Evolutionary conservation across 2,888 invertebrate genomes (phyloP).

Genomic region (Eilema griseolum): DNA sequence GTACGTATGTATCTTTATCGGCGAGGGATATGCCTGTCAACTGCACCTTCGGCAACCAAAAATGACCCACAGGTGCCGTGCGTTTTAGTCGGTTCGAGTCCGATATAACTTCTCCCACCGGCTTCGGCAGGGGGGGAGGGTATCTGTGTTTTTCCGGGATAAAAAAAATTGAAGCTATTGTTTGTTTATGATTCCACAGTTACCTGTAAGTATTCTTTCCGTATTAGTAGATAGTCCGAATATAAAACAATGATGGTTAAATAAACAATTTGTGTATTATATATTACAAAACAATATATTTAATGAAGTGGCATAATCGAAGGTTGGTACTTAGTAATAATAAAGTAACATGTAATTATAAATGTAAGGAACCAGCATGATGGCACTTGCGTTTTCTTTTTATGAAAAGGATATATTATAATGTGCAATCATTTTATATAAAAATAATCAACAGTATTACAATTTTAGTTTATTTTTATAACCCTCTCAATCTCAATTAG

Average conservation of each 20-base stretch:
- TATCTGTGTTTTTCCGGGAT: no score
- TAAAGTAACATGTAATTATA: constrained; percentile 56
- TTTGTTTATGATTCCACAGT: no score
- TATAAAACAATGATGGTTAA: neutral
- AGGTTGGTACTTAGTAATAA: constrained; percentile 65
- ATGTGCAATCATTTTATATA: constrained; percentile 22
- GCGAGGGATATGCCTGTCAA: no score
- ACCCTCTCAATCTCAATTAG: neutral
- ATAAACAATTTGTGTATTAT: constrained; percentile 23
- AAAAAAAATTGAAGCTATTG: no score
- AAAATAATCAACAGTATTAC: constrained; percentile 12
- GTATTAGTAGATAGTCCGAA: neutral
- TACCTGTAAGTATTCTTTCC: neutral
- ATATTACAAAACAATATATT: constrained; percentile 78
- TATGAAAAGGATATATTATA: constrained; percentile 27
- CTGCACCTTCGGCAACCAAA: no score
- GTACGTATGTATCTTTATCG: no score
- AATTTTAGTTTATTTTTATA: constrained; percentile 9
- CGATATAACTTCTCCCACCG: no score
- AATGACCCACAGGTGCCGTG: no score
- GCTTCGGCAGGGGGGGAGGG: no score
- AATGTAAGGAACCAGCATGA: constrained; percentile 74
- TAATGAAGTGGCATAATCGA: constrained; percentile 73
- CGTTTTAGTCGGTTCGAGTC: no score
- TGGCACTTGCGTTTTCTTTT: constrained; percentile 68